Base-by-base conservation (phyloP, 2,888 invertebrate genomes). In the Panopea generosa region DNA sequence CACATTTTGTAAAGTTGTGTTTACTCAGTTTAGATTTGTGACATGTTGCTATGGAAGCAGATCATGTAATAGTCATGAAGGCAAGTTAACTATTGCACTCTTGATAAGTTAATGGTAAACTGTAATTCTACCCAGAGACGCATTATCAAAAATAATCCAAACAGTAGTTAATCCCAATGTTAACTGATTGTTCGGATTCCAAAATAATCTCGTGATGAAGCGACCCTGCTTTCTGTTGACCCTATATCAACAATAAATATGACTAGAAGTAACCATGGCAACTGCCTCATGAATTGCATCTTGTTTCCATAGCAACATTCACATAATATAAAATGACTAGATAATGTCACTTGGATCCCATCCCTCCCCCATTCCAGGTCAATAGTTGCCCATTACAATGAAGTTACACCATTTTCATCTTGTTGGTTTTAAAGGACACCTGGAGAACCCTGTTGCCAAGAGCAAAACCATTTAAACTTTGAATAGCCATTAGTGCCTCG, bases 401-500 rank as follows among this genome's bases (percentile, higher is more conserved):
- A 45, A 9, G 45, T 77, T 69, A 77, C 45, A 77, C 52, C 40
- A 77, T 26, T 85, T 93, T 93, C 84, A 91, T 91, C 82, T 93
- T 93, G 88, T 93, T 93, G 82, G 94, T 97, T 95, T 98, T 98
- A 95, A 98, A 98, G 94, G 97, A 98, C 94, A 99, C 98, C 95
- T 98, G 98, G 92, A 98, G 95, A 89, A 98, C 97, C 90, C 98
- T 96, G 93, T 97, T 98, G 91, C 97, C 97, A 91, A 99, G 95
- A 89, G 97, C 97, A 94, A 98, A 98, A 90, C 98, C 98, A 93
- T 99, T 98, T 92, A 99, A 95, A 84, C 97, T 97, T 94, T 98
- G 97, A 92, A 98, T 98, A 87, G 99, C 98, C 90, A 97, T 96
- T 83, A 98, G 96, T 75, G 98, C 97, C 94, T 99, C 98, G 91